These are phyloP conservation scores for Elysia crispata DNA, from an alignment of 2,888 invertebrate species.

Conservation along the genomic window DNA sequence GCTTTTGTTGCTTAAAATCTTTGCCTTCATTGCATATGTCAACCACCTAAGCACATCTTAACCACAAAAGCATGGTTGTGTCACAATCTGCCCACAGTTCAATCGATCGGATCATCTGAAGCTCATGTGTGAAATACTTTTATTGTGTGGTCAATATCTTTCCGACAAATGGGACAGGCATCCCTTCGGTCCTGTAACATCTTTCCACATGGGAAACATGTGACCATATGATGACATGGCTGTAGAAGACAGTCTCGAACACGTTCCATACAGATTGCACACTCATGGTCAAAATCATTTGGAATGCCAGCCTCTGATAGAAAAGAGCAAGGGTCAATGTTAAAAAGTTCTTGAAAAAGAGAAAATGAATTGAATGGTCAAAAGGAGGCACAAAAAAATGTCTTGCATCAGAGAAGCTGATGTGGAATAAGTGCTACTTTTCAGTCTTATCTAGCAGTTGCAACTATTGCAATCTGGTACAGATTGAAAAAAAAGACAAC, in stretches of 20 bases:
- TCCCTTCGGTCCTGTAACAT: slow-evolving; percentile 77
- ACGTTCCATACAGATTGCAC: slow-evolving; percentile 79
- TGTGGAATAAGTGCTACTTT: too few species aligned
- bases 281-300: slow-evolving; percentile 74
- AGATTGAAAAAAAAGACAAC: too few species aligned
- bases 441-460: too few species aligned
- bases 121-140: slow-evolving; percentile 76
- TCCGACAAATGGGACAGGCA: slow-evolving; percentile 78
- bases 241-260: slow-evolving; percentile 77
- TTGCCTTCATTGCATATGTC: too few species aligned
- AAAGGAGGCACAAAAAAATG: too few species aligned
- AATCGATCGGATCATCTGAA: not conserved
- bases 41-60: too few species aligned
- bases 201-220: slow-evolving; percentile 78
- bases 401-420: too few species aligned
- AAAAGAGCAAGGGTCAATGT: not conserved
- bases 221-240: slow-evolving; percentile 79
- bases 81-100: not conserved
- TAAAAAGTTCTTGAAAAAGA: too few species aligned
- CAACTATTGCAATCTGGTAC: too few species aligned
- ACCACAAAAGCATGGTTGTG: too few species aligned
- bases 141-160: slow-evolving; percentile 77
- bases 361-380: too few species aligned
- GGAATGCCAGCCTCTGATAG: slow-evolving; percentile 49
- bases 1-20: too few species aligned